Conservation (phyloP, 2,888 invertebrate species). For the Acanthosepion esculentum region DNA sequence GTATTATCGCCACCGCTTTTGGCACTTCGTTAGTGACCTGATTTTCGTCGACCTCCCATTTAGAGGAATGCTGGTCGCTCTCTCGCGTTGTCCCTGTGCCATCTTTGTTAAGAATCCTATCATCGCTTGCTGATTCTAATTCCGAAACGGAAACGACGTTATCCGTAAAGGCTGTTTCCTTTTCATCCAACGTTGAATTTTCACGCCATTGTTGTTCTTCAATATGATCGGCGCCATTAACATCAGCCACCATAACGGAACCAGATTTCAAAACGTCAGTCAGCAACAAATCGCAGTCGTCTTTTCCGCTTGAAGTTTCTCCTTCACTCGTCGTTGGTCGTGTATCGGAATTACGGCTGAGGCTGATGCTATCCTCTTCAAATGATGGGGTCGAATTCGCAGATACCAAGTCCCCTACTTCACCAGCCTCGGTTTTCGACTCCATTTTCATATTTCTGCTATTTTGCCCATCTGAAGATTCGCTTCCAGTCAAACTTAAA, state of each 20-base stretch:
- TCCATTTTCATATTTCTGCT: not conserved
- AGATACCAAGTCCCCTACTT: not conserved
- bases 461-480: not conserved
- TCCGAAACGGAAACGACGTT: not conserved
- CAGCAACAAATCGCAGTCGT: not conserved
- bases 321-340: constrained; percentile 13
- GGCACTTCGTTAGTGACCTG: not conserved
- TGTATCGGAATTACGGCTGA: not conserved
- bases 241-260: not conserved
- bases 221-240: not conserved
- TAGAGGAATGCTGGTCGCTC: not conserved
- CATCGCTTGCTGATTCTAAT: not conserved
- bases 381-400: not conserved
- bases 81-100: not conserved
- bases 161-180: not conserved
- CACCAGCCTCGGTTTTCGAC: not conserved
- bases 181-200: not conserved
- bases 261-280: not conserved
- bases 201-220: not conserved
- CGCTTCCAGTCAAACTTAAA: not conserved
- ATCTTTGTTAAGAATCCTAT: not conserved
- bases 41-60: not conserved
- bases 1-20: not conserved
- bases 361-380: not conserved
- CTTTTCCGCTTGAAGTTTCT: not conserved